Conservation (phyloP, 2,797 vertebrate species). For the Sarcophilus harrisii region DNA sequence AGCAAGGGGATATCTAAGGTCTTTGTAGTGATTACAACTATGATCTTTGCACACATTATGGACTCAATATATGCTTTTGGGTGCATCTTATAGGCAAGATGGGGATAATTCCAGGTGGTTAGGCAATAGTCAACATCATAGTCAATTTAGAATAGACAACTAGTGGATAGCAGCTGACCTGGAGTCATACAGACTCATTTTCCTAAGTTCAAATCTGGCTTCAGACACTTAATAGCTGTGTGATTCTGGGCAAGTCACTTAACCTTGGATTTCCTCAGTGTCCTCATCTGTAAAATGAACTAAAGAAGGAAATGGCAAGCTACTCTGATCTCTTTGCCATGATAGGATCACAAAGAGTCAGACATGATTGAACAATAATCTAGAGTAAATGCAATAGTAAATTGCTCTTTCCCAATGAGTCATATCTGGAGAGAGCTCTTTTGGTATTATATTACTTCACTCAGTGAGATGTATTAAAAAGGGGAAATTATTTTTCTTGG, state of each 20-base stretch:
- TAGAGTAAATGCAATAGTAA: neutral
- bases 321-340: neutral
- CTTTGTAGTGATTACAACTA: neutral
- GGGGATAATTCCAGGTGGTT: neutral
- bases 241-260: neutral
- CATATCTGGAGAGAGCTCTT: neutral
- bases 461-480: neutral
- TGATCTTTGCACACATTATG: neutral
- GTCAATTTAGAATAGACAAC: conserved; percentile 7
- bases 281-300: neutral
- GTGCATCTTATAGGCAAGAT: neutral
- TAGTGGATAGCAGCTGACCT: neutral
- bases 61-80: neutral
- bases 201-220: no score
- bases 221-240: no score
- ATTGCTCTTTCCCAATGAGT: neutral
- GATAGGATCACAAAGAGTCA: neutral
- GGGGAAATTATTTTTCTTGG: conserved; percentile 21
- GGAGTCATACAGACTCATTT: neutral
- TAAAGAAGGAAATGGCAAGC: neutral
- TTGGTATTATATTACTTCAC: neutral
- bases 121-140: neutral
- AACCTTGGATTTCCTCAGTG: neutral
- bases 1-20: no score
- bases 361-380: no score